Conservation (phyloP, 35 echinoderm and acorn worm species). For the Lytechinus pictus region DNA sequence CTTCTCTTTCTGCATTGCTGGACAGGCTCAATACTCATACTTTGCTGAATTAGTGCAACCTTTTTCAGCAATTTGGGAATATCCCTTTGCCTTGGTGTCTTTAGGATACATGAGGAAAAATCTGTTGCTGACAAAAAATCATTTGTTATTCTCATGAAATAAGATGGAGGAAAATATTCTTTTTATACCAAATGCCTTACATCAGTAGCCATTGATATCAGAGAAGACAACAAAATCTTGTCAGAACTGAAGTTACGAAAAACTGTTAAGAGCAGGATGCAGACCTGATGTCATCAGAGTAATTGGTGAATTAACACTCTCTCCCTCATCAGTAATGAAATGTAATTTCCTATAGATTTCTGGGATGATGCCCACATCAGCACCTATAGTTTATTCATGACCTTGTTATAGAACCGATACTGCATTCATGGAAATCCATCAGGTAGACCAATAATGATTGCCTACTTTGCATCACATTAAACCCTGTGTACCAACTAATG, state of each 20-base stretch:
- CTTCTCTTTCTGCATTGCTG: neutral
- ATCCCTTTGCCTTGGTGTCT: neutral
- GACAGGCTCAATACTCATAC: neutral
- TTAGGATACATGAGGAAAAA: neutral
- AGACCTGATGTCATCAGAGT: neutral
- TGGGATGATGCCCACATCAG: neutral
- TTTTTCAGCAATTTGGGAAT: neutral
- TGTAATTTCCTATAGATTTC: neutral
- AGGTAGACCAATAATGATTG: no score
- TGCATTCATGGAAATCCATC: no score
- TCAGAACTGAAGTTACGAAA: neutral
- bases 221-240: neutral
- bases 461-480: no score
- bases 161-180: neutral
- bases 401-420: neutral
- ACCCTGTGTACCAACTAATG: no score
- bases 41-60: neutral
- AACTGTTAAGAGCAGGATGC: neutral
- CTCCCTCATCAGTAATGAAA: neutral
- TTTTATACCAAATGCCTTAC: neutral
- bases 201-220: neutral
- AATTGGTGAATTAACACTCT: neutral
- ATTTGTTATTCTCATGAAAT: neutral
- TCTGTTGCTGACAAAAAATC: neutral
- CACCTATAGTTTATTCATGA: neutral